phyloP scores from a whole-genome alignment of 2,797 vertebrate species.

The Pelodytes ibericus region DNA sequence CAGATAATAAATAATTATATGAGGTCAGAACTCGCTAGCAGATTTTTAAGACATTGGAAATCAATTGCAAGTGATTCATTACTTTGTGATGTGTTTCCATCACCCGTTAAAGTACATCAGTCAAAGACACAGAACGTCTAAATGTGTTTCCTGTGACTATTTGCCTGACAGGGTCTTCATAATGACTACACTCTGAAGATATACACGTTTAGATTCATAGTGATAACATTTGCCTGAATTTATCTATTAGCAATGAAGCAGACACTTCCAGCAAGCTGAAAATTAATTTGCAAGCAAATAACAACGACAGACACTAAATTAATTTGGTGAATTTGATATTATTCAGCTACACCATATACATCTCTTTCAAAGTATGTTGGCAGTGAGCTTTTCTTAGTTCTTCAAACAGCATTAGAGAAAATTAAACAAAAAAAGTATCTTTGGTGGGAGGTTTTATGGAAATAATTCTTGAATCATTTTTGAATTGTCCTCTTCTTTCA shows the following conservation, averaged over 20 bases:
- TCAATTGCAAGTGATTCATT: slow-evolving; percentile 39
- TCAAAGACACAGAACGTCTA: slow-evolving; percentile 5
- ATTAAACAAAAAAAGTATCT: too few species aligned
- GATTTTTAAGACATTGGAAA: slow-evolving; percentile 32
- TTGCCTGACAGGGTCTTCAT: slow-evolving; percentile 37
- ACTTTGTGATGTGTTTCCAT: slow-evolving; percentile 22
- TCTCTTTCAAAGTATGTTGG: too few species aligned
- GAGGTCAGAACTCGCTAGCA: neutral
- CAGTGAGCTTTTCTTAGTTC: too few species aligned
- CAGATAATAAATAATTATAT: too few species aligned
- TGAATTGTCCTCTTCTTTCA: too few species aligned
- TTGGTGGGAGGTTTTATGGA: too few species aligned
- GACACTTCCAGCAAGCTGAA: slow-evolving; percentile 30
- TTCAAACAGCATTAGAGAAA: too few species aligned
- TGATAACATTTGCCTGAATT: slow-evolving; percentile 32
- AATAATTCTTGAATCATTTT: too few species aligned
- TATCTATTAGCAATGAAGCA: slow-evolving; percentile 41
- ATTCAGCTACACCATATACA: too few species aligned
- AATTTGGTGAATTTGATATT: too few species aligned
- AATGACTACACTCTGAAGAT: slow-evolving; percentile 36
- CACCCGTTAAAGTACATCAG: slow-evolving; percentile 31
- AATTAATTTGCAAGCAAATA: neutral
- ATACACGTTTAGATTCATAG: slow-evolving; percentile 19
- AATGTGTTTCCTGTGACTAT: slow-evolving; percentile 19
- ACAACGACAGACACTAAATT: too few species aligned